These are phyloP conservation scores for Sphecodes monilicornis DNA, from an alignment of 2,888 invertebrate species.

Conservation along the genomic window DNA sequence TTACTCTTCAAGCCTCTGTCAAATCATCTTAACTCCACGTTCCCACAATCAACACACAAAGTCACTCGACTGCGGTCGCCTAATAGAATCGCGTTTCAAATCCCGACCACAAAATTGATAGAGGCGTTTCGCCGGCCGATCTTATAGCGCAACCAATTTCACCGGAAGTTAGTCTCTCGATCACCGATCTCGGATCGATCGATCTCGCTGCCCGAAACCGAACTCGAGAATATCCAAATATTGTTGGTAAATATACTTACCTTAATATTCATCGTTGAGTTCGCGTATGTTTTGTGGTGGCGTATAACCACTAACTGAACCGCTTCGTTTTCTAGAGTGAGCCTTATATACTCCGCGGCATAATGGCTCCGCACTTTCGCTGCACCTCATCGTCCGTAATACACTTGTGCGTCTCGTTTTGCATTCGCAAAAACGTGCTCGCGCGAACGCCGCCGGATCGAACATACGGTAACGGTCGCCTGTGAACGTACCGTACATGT, in stretches of 20 bases:
- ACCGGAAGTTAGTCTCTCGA: not conserved
- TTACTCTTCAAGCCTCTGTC: not conserved
- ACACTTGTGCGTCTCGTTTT: conserved; percentile 74
- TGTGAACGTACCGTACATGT: conserved; percentile 35
- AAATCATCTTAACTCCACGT: not conserved
- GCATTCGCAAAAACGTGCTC: conserved; percentile 74
- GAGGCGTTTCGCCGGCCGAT: not conserved
- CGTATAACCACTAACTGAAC: conserved; percentile 83
- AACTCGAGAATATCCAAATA: not conserved
- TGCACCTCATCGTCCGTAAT: conserved; percentile 80
- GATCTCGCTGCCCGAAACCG: not conserved
- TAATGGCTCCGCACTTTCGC: conserved; percentile 83
- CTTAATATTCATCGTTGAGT: conserved; percentile 81
- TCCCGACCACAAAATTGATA: not conserved
- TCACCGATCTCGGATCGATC: not conserved
- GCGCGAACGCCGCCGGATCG: conserved; percentile 21
- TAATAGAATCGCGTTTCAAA: not conserved
- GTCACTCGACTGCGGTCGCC: conserved; percentile 3
- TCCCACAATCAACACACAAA: not conserved
- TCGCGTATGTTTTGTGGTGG: conserved; percentile 81
- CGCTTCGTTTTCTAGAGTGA: conserved; percentile 80
- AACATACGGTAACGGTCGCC: not conserved
- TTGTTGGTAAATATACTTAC: conserved; percentile 74
- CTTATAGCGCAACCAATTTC: not conserved
- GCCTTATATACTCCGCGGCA: conserved; percentile 81